Conservation (phyloP, 2,888 invertebrate genomes). For the Augochlorella aurata region DNA sequence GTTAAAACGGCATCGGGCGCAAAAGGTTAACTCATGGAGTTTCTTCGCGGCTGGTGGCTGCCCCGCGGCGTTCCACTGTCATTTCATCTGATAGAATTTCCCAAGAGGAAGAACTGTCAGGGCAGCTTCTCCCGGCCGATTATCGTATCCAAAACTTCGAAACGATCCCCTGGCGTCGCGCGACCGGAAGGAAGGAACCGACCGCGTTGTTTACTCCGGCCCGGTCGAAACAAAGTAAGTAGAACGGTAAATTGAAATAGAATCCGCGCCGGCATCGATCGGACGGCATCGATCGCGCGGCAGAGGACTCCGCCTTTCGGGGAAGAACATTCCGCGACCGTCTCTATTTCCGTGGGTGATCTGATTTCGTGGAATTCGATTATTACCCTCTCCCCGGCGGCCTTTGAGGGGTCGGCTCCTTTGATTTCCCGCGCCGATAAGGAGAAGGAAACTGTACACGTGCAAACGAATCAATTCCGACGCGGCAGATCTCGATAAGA, state of each 20-base stretch:
- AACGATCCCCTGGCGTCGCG: constrained; percentile 16
- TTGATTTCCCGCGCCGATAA: constrained; percentile 48
- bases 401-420: constrained; percentile 22
- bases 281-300: constrained; percentile 36
- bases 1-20: neutral
- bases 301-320: constrained; percentile 3
- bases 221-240: constrained; percentile 38
- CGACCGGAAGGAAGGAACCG: constrained; percentile 6
- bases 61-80: neutral
- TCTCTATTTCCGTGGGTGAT: constrained; percentile 55
- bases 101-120: constrained; percentile 40
- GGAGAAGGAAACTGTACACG: constrained; percentile 6
- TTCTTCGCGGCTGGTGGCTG: neutral
- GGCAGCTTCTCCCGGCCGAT: constrained; percentile 22
- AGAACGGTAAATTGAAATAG: constrained; percentile 55
- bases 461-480: constrained; percentile 27
- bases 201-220: constrained; percentile 8
- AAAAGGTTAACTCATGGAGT: neutral
- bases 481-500: constrained; percentile 38
- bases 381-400: constrained; percentile 35
- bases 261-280: constrained; percentile 41
- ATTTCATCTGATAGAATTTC: constrained; percentile 36
- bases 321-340: constrained; percentile 29
- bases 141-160: constrained; percentile 38
- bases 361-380: constrained; percentile 58